phyloP scores from a whole-genome alignment of 1,140 invertebrate species.

The Euschistus heros region DNA sequence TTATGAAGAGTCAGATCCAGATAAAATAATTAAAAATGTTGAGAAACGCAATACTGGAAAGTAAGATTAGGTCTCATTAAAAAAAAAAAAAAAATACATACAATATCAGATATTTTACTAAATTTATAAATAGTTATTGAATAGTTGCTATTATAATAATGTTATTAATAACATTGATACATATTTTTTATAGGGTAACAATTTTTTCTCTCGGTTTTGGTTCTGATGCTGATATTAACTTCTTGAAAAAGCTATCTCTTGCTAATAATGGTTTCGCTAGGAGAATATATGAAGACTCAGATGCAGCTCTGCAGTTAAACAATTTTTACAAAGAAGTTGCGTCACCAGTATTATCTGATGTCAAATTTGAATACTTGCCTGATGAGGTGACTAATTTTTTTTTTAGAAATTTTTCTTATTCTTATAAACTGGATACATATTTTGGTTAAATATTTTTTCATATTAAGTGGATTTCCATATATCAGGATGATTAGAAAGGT shows the following conservation, averaged over 20 bases:
- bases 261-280: slow-evolving; percentile 55
- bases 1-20: slow-evolving; percentile 43
- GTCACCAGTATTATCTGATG: slow-evolving; percentile 53
- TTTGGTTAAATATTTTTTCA: too few relatives aligned
- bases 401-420: too few relatives aligned
- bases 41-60: slow-evolving; percentile 22
- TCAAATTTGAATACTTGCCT: slow-evolving; percentile 50
- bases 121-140: background rate
- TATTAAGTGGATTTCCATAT: too few relatives aligned
- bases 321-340: slow-evolving; percentile 62
- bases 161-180: background rate
- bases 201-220: slow-evolving; percentile 64
- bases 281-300: slow-evolving; percentile 60
- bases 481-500: too few relatives aligned
- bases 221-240: slow-evolving; percentile 51
- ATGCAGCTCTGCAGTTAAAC: slow-evolving; percentile 54
- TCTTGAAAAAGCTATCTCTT: slow-evolving; percentile 51
- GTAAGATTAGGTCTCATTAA: too few relatives aligned
- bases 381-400: slow-evolving; percentile 33
- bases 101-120: too few relatives aligned
- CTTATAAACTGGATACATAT: too few relatives aligned
- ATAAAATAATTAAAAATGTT: slow-evolving; percentile 40
- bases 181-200: slow-evolving; percentile 2
- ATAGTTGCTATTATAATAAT: background rate
- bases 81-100: too few relatives aligned